phyloP scores from a whole-genome alignment of 2,113 vertebrate species.

The Onychostruthus taczanowskii region DNA sequence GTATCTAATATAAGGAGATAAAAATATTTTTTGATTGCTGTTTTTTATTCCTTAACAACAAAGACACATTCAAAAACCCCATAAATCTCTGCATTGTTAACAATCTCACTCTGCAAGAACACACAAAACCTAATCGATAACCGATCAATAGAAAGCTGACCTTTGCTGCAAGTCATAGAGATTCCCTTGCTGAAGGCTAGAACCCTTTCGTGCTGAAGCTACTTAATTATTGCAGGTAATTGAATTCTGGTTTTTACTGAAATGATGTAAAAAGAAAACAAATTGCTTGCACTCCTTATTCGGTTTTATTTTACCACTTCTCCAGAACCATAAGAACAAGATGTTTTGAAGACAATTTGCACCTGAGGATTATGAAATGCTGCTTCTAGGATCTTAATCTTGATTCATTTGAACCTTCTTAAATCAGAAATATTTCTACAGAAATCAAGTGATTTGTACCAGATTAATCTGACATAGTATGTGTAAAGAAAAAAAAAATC shows the following conservation, averaged over 20 bases:
- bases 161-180: background rate
- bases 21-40: background rate
- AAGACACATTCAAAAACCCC: background rate
- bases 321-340: background rate
- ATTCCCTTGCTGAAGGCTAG: background rate
- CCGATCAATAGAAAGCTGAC: slow-evolving; percentile 11
- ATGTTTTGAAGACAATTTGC: background rate
- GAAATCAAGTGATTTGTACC: background rate
- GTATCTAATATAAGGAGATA: background rate
- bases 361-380: background rate
- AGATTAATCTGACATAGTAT: background rate
- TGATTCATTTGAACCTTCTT: background rate
- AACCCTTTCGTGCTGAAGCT: background rate
- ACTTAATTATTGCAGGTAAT: slow-evolving; percentile 12
- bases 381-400: background rate
- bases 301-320: background rate
- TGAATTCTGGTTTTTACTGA: background rate
- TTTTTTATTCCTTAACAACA: background rate
- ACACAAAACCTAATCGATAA: background rate
- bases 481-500: background rate
- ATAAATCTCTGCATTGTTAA: background rate
- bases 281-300: rapidly evolving
- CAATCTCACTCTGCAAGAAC: background rate
- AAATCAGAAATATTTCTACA: background rate
- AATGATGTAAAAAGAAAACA: background rate